Evolutionary conservation across 64 coral and sea anemone genomes (phyloP), one percentile per base, ranked within the genome.

Genomic region (Dendrophyllia cribrosa): DNA sequence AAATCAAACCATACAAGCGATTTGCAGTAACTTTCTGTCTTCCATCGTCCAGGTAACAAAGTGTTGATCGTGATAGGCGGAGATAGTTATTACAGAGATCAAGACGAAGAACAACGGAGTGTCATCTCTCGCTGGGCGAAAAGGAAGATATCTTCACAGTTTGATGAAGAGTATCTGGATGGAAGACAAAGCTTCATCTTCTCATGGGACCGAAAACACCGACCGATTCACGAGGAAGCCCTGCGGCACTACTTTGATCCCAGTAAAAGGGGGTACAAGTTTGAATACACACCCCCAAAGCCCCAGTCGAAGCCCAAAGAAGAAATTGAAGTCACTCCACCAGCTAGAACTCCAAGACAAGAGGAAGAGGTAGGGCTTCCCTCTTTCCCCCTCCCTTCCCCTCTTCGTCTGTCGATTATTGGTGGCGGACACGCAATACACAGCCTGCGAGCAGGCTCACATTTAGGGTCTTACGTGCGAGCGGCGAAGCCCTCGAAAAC

Each of bases 31-130:
- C 56, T n/a, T 10, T 25, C 49, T 47, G 2, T n/a, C 46, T 4
- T 44, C 12, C 12, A 1, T 51, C 7, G 43, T 70, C 58, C 14
- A 95, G 93, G 48, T 49, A 74, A 79, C 48, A 90, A 87, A 26
- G 94, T 96, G 44, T 70, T 96, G 26, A 85, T 96, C 11, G 89
- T 96, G 58, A 84, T 96, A 17, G 94, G 94, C 67, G 93, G 88
- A 70, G 93, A 95, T 43, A 62, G 72, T 24, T 79, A 95, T 26
- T 95, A 95, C 89, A 95, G 83, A 51, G 86, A 69, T 11, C 23
- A 89, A 20, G 75, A 76, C 10, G 94, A 96, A 79, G 46, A 88
- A 68, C 59, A 85, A 22, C 34, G 17, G 4, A 13, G 13, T 43
- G 47, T 96, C 3, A 24, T 96, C 14, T 96, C 94, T 4, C 77